Base-by-base conservation (phyloP, 2,113 vertebrate genomes). In the Pangasianodon hypophthalmus region DNA sequence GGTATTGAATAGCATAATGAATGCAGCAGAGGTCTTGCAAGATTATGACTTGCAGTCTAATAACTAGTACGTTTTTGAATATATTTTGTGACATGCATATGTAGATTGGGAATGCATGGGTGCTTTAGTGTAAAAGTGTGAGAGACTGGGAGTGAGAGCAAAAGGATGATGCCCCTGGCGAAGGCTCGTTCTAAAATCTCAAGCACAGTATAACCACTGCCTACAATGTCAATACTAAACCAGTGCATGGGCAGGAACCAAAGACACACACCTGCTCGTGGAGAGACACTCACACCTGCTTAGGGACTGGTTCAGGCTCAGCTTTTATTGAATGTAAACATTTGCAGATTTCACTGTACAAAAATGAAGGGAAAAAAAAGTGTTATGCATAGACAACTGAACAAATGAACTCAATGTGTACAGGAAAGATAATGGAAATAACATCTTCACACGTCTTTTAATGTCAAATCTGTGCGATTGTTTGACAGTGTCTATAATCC, bases 191-290 rank as follows among this genome's bases (percentile, higher is more conserved):
- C 26, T 32, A 50, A 73, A 87, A 44, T 6, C 21, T 58, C 52
- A 58, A 87, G 88, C 88, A 89, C 54, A 79, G 41, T 64, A 50
- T 69, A 79, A 91, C 86, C 88, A 91, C 90, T 89, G 90, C 90
- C 88, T 89, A 84, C 18, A 19, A 29, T 9, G 48, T 71, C 7
- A 16, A 84, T 84, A 58, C 48, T 48, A 79, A 75, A 84, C 37
- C 37, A 13, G 67, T 46, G 10, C 48, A 6, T 56, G 84, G 11
- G 46, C 37, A 56, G 54, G 54, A 50, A 87, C 58, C 14, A n/a
- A 37, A 50, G 26, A 41, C 9, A 14, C 48, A 6, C 79, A 83
- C 32, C 79, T 83, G 79, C 87, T 64, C 6, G 4, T 62, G 37
- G 10, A 88, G 56, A 64, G 11, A 80, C 56, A 62, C 52, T 24